Conservation (phyloP, 2,888 invertebrate genomes). For the Ariolimax columbianus region DNA sequence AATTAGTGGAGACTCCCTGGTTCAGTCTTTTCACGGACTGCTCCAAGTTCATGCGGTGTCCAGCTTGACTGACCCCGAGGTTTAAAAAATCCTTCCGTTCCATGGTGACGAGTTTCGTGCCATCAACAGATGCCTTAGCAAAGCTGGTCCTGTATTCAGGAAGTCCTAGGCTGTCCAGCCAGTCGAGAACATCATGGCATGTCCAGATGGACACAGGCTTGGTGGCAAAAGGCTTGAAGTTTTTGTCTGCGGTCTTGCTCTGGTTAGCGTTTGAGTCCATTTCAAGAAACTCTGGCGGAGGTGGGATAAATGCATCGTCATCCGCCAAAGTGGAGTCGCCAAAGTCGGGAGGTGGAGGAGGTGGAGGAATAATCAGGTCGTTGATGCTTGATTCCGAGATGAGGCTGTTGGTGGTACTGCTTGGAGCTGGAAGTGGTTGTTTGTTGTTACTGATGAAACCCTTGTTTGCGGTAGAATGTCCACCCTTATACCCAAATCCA, state of each 20-base stretch:
- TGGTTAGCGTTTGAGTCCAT: slow-evolving; percentile 32
- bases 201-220: slow-evolving; percentile 79
- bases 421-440: slow-evolving; percentile 65
- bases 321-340: slow-evolving; percentile 54
- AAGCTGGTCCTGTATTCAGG: slow-evolving; percentile 81
- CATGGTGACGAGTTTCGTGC: slow-evolving; percentile 80
- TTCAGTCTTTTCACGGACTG: slow-evolving; percentile 79
- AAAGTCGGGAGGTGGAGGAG: slow-evolving; percentile 68
- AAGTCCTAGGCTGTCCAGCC: slow-evolving; percentile 81
- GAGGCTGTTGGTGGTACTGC: slow-evolving; percentile 71
- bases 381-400: slow-evolving; percentile 71
- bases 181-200: slow-evolving; percentile 81
- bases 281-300: slow-evolving; percentile 60
- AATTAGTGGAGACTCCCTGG: slow-evolving; percentile 47
- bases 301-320: slow-evolving; percentile 64
- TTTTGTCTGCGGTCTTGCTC: slow-evolving; percentile 50
- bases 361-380: slow-evolving; percentile 63
- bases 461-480: slow-evolving; percentile 29
- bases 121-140: slow-evolving; percentile 80
- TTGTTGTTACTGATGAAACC: slow-evolving; percentile 49
- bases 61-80: slow-evolving; percentile 82
- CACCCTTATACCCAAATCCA: slow-evolving; percentile 61
- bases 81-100: slow-evolving; percentile 81
- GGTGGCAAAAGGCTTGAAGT: slow-evolving; percentile 61
- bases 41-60: slow-evolving; percentile 82